phyloP scores from a whole-genome alignment of 2,888 invertebrate genomes.

The Spodoptera exigua region DNA sequence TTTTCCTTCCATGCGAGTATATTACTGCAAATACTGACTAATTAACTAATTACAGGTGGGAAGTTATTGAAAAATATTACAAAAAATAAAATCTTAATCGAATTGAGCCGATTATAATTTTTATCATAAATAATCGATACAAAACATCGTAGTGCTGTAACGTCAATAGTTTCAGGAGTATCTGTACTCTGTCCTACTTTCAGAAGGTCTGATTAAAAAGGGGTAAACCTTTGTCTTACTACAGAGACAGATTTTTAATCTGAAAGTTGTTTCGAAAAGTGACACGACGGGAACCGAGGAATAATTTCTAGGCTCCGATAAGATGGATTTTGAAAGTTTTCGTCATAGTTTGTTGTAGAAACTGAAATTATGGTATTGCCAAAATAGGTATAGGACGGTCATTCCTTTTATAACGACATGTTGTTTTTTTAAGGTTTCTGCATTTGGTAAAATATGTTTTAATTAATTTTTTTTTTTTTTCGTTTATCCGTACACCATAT shows the following conservation, averaged over 20 bases:
- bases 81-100: too few species aligned
- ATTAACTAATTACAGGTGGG: too few species aligned
- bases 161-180: slow-evolving; percentile 28
- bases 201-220: slow-evolving; percentile 57
- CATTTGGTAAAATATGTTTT: too few species aligned
- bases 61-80: too few species aligned
- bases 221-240: slow-evolving; percentile 50
- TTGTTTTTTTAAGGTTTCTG: too few species aligned
- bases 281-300: slow-evolving; percentile 29
- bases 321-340: slow-evolving; percentile 20
- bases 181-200: slow-evolving; percentile 14
- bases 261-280: slow-evolving; percentile 45
- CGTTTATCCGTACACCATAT: too few species aligned
- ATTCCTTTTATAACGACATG: too few species aligned
- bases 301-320: slow-evolving; percentile 36
- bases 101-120: background rate
- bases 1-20: too few species aligned
- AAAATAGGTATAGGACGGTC: too few species aligned
- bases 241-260: slow-evolving; percentile 56
- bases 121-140: background rate
- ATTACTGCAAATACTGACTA: too few species aligned
- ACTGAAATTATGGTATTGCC: too few species aligned
- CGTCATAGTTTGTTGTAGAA: slow-evolving; percentile 8
- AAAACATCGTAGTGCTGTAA: background rate
- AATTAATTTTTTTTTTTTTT: too few species aligned